phyloP scores from a whole-genome alignment of 2,113 vertebrate genomes.

The Ginglymostoma cirratum region DNA sequence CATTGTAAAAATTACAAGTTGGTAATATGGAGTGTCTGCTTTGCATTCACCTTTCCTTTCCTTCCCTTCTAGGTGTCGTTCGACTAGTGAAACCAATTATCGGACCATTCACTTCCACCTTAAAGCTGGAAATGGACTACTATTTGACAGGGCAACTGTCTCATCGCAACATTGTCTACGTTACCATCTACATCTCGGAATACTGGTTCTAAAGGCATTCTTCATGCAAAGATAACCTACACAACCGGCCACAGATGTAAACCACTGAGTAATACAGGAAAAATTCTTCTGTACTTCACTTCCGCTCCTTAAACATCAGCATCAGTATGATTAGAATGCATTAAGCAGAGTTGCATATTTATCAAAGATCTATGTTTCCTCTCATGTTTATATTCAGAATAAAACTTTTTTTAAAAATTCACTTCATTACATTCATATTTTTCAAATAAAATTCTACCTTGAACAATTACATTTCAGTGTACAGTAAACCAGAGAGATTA shows the following conservation, averaged over 20 bases:
- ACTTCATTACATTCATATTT: not conserved
- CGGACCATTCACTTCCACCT: slow-evolving; percentile 67
- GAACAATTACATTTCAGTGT: not conserved
- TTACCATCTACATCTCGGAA: slow-evolving; percentile 85
- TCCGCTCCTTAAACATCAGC: slow-evolving; percentile 2
- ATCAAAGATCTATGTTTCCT: not conserved
- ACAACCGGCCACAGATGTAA: not conserved
- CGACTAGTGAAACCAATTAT: slow-evolving; percentile 80
- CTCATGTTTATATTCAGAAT: slow-evolving; percentile 8
- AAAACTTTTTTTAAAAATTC: not conserved
- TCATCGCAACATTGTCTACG: slow-evolving; percentile 78
- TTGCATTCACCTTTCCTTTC: not conserved
- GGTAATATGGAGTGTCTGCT: not conserved
- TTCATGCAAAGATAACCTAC: slow-evolving; percentile 1
- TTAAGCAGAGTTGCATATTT: not conserved
- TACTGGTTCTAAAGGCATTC: slow-evolving; percentile 75
- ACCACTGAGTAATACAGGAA: slow-evolving; percentile 21
- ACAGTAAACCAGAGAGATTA: not conserved
- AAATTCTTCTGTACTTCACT: not conserved
- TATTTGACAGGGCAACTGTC: slow-evolving; percentile 73
- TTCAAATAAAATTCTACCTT: not conserved
- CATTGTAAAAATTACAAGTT: not conserved
- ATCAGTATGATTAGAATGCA: not conserved
- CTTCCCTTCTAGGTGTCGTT: slow-evolving; percentile 71
- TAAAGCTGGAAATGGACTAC: slow-evolving; percentile 89